Conservation (phyloP, 2,113 vertebrate genomes). For the Ceuthmochares aereus region DNA sequence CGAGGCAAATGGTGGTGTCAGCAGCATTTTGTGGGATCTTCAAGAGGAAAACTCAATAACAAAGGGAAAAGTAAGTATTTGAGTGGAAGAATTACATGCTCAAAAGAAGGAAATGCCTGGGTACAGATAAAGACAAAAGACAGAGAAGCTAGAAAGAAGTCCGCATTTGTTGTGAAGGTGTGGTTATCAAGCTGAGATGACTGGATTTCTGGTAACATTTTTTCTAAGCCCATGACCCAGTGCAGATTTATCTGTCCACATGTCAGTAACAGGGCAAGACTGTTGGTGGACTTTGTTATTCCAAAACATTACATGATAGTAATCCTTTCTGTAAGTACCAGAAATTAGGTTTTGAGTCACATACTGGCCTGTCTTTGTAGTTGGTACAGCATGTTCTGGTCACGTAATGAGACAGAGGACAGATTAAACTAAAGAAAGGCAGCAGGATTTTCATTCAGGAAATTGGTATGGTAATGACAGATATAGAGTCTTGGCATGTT, state of each 20-base stretch:
- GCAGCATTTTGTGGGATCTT: background rate
- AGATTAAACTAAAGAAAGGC: background rate
- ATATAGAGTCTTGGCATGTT: background rate
- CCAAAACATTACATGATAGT: background rate
- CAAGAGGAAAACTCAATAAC: background rate
- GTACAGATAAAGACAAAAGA: background rate
- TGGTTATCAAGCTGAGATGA: background rate
- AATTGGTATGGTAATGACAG: background rate
- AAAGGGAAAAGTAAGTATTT: background rate
- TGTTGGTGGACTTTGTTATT: background rate
- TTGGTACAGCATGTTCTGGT: background rate
- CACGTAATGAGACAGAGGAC: background rate
- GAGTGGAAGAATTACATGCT: background rate
- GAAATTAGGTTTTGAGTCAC: conserved; percentile 44
- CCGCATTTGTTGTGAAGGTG: background rate
- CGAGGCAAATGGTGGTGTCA: background rate
- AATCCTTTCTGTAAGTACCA: conserved; percentile 15
- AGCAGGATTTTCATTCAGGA: conserved; percentile 48
- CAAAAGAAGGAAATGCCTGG: background rate
- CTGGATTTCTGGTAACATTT: background rate
- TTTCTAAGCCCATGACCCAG: background rate
- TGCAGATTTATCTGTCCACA: background rate
- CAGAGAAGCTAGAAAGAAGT: background rate
- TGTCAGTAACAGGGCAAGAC: background rate
- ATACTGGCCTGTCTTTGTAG: conserved; percentile 1